Conservation (phyloP, 1,140 invertebrate species). For the Tetragnatha versicolor region DNA sequence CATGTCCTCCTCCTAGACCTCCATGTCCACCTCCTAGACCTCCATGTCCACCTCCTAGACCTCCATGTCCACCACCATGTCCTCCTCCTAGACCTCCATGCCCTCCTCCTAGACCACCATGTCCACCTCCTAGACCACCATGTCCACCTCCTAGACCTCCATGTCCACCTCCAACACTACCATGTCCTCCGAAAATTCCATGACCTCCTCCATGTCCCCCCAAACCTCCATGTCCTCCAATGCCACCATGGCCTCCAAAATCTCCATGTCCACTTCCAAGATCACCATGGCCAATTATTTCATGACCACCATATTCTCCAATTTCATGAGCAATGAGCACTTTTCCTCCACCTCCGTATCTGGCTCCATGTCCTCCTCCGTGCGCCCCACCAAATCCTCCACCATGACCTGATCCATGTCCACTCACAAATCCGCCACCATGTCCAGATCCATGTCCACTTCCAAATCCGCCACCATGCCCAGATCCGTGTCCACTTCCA, state of each 20-base stretch:
- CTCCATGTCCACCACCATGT: slow-evolving; percentile 8
- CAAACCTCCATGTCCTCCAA: neutral
- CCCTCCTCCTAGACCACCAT: slow-evolving; percentile 12
- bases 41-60: neutral
- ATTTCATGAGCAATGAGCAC: slow-evolving; percentile 47
- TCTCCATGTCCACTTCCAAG: neutral
- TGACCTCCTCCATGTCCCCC: slow-evolving; percentile 7
- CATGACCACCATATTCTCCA: slow-evolving; percentile 37
- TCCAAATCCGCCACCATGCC: neutral
- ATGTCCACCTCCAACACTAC: neutral
- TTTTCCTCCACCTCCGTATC: slow-evolving; percentile 37
- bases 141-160: neutral
- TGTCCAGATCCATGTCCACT: slow-evolving; percentile 2
- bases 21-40: slow-evolving; percentile 16
- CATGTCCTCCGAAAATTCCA: neutral
- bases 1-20: neutral
- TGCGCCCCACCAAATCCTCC: neutral
- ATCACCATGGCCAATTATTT: neutral
- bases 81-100: slow-evolving; percentile 20
- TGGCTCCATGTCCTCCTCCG: neutral
- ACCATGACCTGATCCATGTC: neutral
- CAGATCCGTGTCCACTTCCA: slow-evolving; percentile 17
- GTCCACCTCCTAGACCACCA: neutral
- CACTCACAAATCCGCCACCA: neutral
- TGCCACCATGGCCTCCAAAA: neutral